Evolutionary conservation across 2,797 vertebrate species (phyloP).

Genomic region (Lepidocolaptes lacrymiger): DNA sequence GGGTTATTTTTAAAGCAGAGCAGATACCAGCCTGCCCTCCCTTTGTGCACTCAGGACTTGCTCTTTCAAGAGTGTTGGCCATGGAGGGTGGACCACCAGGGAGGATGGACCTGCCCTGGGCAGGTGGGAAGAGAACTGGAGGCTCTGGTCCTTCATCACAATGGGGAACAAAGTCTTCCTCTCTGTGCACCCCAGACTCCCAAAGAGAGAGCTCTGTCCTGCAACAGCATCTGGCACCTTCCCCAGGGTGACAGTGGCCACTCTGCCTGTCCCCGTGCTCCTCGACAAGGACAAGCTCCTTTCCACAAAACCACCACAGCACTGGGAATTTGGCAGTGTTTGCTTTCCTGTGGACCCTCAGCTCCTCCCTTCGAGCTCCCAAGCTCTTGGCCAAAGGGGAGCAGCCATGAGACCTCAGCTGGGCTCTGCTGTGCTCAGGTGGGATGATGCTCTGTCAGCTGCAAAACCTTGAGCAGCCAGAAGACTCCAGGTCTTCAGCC

Average conservation of each 20-base stretch:
- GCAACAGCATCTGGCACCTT: background rate
- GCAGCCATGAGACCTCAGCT: background rate
- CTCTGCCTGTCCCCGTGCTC: background rate
- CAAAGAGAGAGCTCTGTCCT: background rate
- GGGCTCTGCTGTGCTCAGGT: background rate
- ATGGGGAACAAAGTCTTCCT: background rate
- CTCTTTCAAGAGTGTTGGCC: background rate
- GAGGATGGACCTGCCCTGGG: background rate
- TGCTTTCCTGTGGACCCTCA: background rate
- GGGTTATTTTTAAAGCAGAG: background rate
- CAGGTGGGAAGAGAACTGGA: background rate
- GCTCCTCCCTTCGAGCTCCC: background rate
- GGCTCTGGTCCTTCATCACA: background rate
- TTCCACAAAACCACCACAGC: accelerated
- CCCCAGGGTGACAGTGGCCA: background rate
- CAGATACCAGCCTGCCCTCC: background rate
- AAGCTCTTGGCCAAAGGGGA: background rate
- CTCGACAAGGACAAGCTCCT: background rate
- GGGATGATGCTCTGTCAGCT: background rate
- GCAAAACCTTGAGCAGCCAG: background rate
- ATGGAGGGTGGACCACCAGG: accelerated
- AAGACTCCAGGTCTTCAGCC: background rate
- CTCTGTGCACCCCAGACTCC: background rate
- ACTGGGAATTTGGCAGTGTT: accelerated
- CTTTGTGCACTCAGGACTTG: background rate